Evolutionary conservation across 1,140 invertebrate species (phyloP).

Genomic region (Drosophila eugracilis): DNA sequence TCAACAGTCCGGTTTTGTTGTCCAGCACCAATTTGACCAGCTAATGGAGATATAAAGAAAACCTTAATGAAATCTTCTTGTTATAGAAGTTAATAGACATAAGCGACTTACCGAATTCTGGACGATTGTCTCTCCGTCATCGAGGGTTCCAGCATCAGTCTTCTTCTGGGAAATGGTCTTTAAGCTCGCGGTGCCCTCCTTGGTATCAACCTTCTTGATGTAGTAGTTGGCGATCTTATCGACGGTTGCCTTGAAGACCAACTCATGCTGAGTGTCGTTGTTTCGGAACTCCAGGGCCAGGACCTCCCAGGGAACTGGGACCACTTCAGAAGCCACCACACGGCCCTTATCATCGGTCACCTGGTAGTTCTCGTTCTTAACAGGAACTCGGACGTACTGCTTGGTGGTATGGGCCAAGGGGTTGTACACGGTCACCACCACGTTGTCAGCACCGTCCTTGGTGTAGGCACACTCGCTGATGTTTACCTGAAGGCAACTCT

Average conservation of each 20-base stretch:
- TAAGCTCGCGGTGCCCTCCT: neutral
- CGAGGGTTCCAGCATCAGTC: conserved; percentile 2
- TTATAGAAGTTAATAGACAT: too few relatives aligned
- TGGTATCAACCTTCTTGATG: conserved; percentile 38
- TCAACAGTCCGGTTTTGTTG: conserved; percentile 85
- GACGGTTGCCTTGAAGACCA: conserved; percentile 88
- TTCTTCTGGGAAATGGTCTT: neutral
- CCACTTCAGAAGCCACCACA: conserved; percentile 85
- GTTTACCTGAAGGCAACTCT: conserved; percentile 89
- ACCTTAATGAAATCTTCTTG: too few relatives aligned
- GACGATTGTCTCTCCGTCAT: conserved; percentile 42
- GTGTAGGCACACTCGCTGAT: conserved; percentile 87
- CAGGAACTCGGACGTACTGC: conserved; percentile 90
- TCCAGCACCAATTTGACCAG: conserved; percentile 53
- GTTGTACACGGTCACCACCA: conserved; percentile 91
- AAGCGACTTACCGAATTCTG: conserved; percentile 64
- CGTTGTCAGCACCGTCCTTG: conserved; percentile 86
- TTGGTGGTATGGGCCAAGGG: conserved; percentile 89
- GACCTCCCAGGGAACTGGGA: conserved; percentile 87
- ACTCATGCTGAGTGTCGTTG: conserved; percentile 87
- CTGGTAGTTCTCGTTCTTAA: conserved; percentile 86
- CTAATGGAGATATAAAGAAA: too few relatives aligned
- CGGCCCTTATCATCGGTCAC: conserved; percentile 87
- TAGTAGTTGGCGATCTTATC: conserved; percentile 59
- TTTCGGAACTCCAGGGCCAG: conserved; percentile 88